phyloP scores from a whole-genome alignment of 2,797 vertebrate species.

The Rhynchonycteris naso region DNA sequence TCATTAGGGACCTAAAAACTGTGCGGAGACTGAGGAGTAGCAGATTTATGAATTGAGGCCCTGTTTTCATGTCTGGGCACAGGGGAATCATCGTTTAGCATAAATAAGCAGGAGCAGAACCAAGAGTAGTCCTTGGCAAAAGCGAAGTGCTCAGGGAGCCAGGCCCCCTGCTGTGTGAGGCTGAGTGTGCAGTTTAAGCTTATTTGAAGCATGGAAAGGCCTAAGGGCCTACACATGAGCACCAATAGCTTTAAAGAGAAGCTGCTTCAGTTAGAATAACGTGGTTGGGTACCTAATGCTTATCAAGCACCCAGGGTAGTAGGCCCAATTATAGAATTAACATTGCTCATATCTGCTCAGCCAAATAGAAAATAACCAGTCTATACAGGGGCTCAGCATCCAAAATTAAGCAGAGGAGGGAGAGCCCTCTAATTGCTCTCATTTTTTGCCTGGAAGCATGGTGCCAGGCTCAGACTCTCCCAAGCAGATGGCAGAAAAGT shows the following conservation, averaged over 20 bases:
- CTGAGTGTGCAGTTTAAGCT: constrained; percentile 19
- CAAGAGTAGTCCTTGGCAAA: constrained; percentile 50
- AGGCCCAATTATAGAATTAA: constrained; percentile 72
- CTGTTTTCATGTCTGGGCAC: not conserved
- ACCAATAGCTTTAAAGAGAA: not conserved
- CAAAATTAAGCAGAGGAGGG: constrained; percentile 49
- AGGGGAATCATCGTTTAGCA: constrained; percentile 5
- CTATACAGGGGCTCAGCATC: constrained; percentile 34
- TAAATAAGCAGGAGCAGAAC: constrained; percentile 62
- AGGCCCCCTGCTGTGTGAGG: constrained; percentile 31
- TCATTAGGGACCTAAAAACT: not conserved
- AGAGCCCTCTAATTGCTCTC: constrained; percentile 55
- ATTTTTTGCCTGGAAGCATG: constrained; percentile 54
- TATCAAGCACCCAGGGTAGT: constrained; percentile 57
- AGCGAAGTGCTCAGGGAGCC: not conserved
- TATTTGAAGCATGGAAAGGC: constrained; percentile 59
- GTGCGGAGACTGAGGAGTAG: not conserved
- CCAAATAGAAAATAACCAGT: constrained; percentile 55
- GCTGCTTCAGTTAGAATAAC: constrained; percentile 37
- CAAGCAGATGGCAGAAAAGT: constrained; percentile 70
- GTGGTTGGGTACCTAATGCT: constrained; percentile 39
- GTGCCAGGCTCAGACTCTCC: constrained; percentile 65
- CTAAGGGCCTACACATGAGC: constrained; percentile 27
- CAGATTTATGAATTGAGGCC: constrained; percentile 28
- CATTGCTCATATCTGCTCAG: constrained; percentile 57